Evolutionary conservation across 2,113 vertebrate species (phyloP).

Genomic region (Phalacrocorax pelagicus): DNA sequence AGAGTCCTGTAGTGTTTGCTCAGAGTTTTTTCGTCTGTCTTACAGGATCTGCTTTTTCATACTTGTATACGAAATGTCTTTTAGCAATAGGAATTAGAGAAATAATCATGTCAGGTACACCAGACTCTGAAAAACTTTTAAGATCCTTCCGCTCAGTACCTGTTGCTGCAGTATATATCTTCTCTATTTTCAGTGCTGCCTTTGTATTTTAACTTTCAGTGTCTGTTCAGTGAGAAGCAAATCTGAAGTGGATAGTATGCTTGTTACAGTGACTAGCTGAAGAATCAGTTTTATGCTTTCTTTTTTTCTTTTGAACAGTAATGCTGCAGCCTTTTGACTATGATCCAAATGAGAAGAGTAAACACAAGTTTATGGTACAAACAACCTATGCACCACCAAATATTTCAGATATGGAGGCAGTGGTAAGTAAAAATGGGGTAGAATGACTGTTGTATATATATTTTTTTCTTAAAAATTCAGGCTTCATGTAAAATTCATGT

Average conservation of each 20-base stretch:
- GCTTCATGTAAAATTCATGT: background rate
- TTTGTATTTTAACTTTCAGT: background rate
- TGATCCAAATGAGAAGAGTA: constrained; percentile 98
- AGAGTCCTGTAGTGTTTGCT: background rate
- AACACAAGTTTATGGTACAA: constrained; percentile 99
- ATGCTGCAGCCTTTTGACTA: constrained; percentile 99
- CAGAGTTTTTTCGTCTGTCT: background rate
- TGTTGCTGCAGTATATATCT: background rate
- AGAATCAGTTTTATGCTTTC: background rate
- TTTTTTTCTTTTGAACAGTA: constrained; percentile 77
- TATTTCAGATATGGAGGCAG: constrained; percentile 91
- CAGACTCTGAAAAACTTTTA: background rate
- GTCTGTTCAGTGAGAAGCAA: background rate
- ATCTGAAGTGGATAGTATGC: background rate
- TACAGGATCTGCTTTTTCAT: background rate
- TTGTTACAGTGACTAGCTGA: background rate
- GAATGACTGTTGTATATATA: background rate
- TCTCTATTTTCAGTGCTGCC: background rate
- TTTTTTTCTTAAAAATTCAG: background rate
- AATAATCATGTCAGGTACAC: background rate
- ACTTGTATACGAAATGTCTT: background rate
- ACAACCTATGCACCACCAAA: constrained; percentile 93
- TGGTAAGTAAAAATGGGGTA: constrained; percentile 81
- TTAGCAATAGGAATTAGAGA: background rate
- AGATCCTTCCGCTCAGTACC: background rate